Evolutionary conservation across 2,113 vertebrate genomes (phyloP).

Genomic region (Chaetura pelagica): DNA sequence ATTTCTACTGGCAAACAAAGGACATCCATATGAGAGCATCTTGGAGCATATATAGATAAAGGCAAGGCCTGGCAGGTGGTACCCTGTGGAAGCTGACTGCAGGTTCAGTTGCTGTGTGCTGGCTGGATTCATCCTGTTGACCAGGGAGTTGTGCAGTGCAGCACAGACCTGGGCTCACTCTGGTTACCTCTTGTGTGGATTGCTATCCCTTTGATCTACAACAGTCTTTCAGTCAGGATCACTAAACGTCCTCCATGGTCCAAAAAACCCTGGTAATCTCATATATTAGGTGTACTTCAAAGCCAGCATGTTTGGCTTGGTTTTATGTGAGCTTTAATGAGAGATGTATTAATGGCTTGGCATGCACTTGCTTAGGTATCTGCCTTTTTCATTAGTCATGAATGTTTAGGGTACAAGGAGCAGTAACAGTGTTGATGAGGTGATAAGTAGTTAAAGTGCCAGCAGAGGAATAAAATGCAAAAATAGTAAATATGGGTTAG

Average conservation of each 20-base stretch:
- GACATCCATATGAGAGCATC: neutral
- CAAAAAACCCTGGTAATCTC: neutral
- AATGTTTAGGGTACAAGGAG: neutral
- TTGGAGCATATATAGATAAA: neutral
- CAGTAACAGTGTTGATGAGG: neutral
- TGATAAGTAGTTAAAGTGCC: neutral
- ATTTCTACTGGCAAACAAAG: neutral
- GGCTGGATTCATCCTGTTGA: neutral
- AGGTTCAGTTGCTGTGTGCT: neutral
- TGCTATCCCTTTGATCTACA: neutral
- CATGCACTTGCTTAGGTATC: neutral
- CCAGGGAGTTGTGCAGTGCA: neutral
- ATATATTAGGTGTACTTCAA: neutral
- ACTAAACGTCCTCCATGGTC: neutral
- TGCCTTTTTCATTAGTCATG: neutral
- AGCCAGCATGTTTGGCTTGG: neutral
- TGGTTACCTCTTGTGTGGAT: neutral
- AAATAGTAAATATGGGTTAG: neutral
- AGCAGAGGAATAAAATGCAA: neutral
- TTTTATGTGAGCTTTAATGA: neutral
- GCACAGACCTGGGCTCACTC: neutral
- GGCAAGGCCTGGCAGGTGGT: neutral
- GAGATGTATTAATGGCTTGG: neutral
- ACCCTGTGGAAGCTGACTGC: neutral
- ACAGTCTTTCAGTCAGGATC: neutral